Percentiles rank a stretch among this genome's conserved stretches.
Evolutionary conservation across 1,140 invertebrate species (phyloP).

Genomic region (Hesperophylax magnus): DNA sequence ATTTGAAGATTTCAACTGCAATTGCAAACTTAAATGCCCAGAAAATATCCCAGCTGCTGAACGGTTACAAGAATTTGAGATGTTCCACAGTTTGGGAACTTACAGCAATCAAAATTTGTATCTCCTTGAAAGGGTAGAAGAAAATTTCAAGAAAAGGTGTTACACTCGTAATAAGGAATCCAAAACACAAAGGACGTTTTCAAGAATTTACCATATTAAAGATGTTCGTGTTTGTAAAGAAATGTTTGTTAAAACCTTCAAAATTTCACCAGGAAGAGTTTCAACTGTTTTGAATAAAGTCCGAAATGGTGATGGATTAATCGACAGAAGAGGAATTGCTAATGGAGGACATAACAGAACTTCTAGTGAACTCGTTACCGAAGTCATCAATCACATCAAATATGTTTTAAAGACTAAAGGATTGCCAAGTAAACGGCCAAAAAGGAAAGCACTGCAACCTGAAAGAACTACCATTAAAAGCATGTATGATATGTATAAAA

Average conservation of each 20-base stretch:
- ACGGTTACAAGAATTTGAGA: constrained; percentile 20
- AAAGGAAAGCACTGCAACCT: neutral
- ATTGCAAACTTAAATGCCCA: constrained; percentile 1
- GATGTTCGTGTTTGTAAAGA: constrained; percentile 18
- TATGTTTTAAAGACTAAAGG: neutral
- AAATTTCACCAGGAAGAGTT: constrained; percentile 9
- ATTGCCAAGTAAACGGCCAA: neutral
- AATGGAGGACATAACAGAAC: constrained; percentile 26
- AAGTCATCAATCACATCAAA: constrained; percentile 9
- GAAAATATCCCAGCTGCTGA: constrained; percentile 2
- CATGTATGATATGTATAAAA: constrained; percentile 11
- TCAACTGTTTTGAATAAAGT: constrained; percentile 28
- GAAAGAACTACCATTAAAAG: neutral
- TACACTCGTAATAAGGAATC: neutral
- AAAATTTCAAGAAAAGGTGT: constrained; percentile 11
- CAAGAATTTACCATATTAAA: constrained; percentile 23
- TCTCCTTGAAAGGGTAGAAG: constrained; percentile 21
- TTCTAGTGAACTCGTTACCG: neutral
- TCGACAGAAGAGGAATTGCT: neutral
- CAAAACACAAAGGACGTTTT: neutral
- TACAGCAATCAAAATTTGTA: constrained; percentile 15
- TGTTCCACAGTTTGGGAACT: constrained; percentile 13
- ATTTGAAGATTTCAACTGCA: constrained; percentile 28
- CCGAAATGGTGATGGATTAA: constrained; percentile 7
- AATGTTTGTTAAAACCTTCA: constrained; percentile 28